These are phyloP conservation scores for Ibidorhyncha struthersii DNA, from an alignment of 2,113 vertebrate species.

Conservation along the genomic window DNA sequence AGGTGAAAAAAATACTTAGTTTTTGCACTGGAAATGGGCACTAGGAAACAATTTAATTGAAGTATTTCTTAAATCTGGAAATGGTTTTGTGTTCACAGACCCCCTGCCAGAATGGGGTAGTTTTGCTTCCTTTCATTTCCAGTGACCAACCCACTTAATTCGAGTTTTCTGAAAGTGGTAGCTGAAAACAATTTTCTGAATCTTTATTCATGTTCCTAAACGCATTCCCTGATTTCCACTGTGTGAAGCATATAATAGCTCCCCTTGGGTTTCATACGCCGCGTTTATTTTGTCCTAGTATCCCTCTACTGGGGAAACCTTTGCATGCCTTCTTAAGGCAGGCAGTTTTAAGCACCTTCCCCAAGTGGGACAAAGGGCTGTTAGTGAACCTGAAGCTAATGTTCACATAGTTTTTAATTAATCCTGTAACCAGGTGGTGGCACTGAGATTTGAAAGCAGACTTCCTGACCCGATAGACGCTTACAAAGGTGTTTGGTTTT, in stretches of 20 bases:
- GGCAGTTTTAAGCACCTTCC: not conserved
- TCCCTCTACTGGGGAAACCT: slow-evolving; percentile 33
- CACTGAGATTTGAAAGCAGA: not conserved
- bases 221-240: not conserved
- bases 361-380: not conserved
- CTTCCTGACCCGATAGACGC: not conserved
- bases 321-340: not conserved
- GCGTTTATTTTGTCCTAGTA: not conserved
- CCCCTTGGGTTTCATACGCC: not conserved
- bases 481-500: not conserved
- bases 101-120: not conserved
- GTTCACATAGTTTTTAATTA: slow-evolving; percentile 12
- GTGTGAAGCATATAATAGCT: slow-evolving; percentile 7
- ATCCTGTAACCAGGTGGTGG: not conserved
- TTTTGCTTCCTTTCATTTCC: slow-evolving; percentile 45
- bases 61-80: slow-evolving; percentile 58
- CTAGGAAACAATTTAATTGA: slow-evolving; percentile 29
- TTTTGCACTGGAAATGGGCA: slow-evolving; percentile 6
- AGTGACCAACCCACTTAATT: slow-evolving; percentile 21
- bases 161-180: slow-evolving; percentile 10
- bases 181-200: slow-evolving; percentile 23
- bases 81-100: slow-evolving; percentile 48
- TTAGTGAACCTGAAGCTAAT: not conserved
- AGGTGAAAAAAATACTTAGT: not conserved
- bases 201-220: slow-evolving; percentile 33